Evolutionary conservation across 2,888 invertebrate species (phyloP), one percentile per base, ranked within the genome.

Genomic region (Nemoura dubitans): DNA sequence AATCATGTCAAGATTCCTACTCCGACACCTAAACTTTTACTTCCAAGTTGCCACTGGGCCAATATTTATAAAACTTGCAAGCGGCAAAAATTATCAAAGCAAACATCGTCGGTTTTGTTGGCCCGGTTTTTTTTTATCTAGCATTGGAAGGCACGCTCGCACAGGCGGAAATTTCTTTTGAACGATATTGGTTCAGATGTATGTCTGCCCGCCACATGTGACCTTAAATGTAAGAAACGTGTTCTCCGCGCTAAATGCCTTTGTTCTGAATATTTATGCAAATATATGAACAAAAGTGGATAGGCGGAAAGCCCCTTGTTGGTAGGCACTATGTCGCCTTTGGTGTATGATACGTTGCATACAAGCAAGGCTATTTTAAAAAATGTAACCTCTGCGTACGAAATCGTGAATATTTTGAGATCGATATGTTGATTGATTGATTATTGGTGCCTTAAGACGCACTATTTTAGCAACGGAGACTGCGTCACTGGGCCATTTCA

Each of bases 261-360:
- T 59, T 59, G 59, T 59, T 59, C 59, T 21, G 59, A 59, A 59
- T 59, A 59, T 59, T 59, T 59, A 59, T 59, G 59, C 59, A 59
- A 59, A 59, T 59, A 59, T 21, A 59, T 59, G 1, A 21, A 21
- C 59, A 14, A 59, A 1, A 16, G 59, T 21, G 59, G 14, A 14
- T 21, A 3, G 21, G 21, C 59, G 59, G 21, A 21, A 3, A 14
- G 59, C 21, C 16, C 59, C 59, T 59, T 59, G 59, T 16, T 16
- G 59, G 2, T 59, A 59, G 59, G 59, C 59, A 59, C 2, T 21
- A 21, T 14, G 59, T 10, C 2, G 14, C 1, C 59, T 16, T 3
- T 1, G 21, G 21, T 59, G 59, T 59, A 16, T 59, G 16, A 59
- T 21, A 2, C 1, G 59, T 59, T 59, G 59, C 59, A 59, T 59